phyloP scores from a whole-genome alignment of 2,888 invertebrate species.

The Epirrhoe alternata region DNA sequence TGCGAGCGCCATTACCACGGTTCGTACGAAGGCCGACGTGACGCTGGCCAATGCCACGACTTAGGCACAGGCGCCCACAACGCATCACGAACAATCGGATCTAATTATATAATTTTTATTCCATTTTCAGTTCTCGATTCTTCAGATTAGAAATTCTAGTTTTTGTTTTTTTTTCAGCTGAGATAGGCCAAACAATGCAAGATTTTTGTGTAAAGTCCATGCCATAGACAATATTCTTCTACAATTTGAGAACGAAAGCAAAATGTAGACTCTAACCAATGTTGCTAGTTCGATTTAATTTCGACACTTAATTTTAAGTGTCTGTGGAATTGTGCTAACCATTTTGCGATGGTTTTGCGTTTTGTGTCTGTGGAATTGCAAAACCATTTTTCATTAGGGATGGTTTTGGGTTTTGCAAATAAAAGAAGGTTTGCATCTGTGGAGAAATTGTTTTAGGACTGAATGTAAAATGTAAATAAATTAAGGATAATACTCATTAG shows the following conservation, averaged over 20 bases:
- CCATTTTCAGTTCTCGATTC: neutral
- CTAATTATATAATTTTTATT: slow-evolving; percentile 35
- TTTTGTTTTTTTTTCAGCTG: neutral
- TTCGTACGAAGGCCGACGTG: slow-evolving; percentile 78
- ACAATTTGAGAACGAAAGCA: too few species aligned
- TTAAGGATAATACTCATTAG: neutral
- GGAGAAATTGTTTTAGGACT: neutral
- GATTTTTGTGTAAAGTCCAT: neutral
- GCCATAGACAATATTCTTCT: too few species aligned
- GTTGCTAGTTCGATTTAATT: too few species aligned
- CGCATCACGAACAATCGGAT: slow-evolving; percentile 56
- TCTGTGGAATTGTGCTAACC: too few species aligned
- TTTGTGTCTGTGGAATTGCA: neutral
- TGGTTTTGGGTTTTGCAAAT: neutral
- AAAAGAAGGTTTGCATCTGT: neutral
- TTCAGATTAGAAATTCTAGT: neutral
- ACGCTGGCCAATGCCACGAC: slow-evolving; percentile 72
- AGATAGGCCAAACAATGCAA: neutral
- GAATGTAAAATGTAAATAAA: slow-evolving; percentile 6
- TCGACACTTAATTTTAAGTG: neutral
- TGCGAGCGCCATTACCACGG: slow-evolving; percentile 64
- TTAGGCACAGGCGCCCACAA: slow-evolving; percentile 67
- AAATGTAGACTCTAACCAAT: too few species aligned
- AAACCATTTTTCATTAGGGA: neutral
- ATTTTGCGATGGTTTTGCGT: too few species aligned